Conservation (phyloP, 2,888 invertebrate species). For the Noctua janthe region DNA sequence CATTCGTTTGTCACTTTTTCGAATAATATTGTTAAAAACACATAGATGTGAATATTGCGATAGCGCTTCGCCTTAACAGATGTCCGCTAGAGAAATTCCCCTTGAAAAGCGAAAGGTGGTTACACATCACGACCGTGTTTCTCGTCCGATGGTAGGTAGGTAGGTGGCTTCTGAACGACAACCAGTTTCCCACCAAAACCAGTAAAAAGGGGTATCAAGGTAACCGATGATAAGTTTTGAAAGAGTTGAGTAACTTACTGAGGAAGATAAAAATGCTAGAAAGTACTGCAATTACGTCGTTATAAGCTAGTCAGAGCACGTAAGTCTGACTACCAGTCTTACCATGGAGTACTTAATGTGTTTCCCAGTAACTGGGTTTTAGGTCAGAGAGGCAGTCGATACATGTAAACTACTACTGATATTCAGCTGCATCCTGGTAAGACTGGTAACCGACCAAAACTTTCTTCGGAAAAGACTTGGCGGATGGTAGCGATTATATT, state of each 20-base stretch:
- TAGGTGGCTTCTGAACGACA: constrained; percentile 40
- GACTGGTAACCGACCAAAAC: not conserved
- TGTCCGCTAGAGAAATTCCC: constrained; percentile 85
- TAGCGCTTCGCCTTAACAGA: constrained; percentile 74
- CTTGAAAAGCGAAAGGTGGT: constrained; percentile 89
- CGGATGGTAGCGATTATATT: not conserved
- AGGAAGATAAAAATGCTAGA: not conserved
- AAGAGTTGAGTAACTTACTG: not conserved
- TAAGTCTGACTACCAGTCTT: not conserved
- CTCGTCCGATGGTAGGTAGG: constrained; percentile 36
- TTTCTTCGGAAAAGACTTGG: not conserved
- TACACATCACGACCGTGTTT: constrained; percentile 69
- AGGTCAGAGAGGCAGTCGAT: not conserved
- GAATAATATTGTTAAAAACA: not conserved
- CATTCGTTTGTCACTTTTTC: not conserved
- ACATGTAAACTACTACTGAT: not conserved
- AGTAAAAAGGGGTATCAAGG: constrained; percentile 62
- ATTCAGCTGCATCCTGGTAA: not conserved
- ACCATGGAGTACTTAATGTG: not conserved
- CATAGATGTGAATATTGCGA: not conserved
- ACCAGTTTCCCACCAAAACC: constrained; percentile 63
- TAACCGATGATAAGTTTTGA: constrained; percentile 33
- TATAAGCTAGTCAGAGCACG: not conserved
- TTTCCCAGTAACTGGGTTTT: not conserved
- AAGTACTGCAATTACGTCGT: not conserved